Evolutionary conservation across 2,113 vertebrate genomes (phyloP), one percentile per base, ranked within the genome.

Genomic region (Propithecus coquereli): DNA sequence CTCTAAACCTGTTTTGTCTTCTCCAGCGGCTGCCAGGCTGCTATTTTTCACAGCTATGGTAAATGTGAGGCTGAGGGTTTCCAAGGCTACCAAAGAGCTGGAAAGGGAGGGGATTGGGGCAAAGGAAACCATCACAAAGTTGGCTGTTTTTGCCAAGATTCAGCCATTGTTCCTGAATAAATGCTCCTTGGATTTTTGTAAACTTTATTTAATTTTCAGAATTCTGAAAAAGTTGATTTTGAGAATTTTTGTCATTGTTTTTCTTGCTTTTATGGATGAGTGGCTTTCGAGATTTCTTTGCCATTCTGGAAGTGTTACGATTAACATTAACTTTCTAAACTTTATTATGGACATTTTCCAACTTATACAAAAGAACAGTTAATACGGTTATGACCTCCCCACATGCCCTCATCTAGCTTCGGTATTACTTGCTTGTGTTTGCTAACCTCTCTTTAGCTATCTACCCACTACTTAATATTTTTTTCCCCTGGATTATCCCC

Each of bases 141-240:
- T 25, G 7, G 13, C 63, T 25, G 0, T 47, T 34, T 5, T 85
- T 61, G 52, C 71, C 59, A 13, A 54, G 37, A 77, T 50, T 87
- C n/a, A 17, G 27, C 18, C 22, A 6, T 43, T 25, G 52, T 32
- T 84, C 61, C 87, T 74, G 34, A 90, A 32, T 79, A 68, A 80
- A 66, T 34, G 43, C 70, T 45, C 10, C 37, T 57, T 90, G 71
- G 59, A 77, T 50, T 68, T 88, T 90, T 90, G 52, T 8, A 79
- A 79, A 43, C 18, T 90, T 77, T 82, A 12, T 82, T 85, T 80
- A 50, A 73, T 94, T 87, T 87, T 84, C 65, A 66, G 86, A 68
- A 84, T 87, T 87, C 57, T 77, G 32, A 79, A 90, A 61, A 74
- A 80, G 54, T 66, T 63, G 71, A 81, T 61, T 94, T 90, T 87